Conservation (phyloP, 2,888 invertebrate genomes). For the Xanthia togata region DNA sequence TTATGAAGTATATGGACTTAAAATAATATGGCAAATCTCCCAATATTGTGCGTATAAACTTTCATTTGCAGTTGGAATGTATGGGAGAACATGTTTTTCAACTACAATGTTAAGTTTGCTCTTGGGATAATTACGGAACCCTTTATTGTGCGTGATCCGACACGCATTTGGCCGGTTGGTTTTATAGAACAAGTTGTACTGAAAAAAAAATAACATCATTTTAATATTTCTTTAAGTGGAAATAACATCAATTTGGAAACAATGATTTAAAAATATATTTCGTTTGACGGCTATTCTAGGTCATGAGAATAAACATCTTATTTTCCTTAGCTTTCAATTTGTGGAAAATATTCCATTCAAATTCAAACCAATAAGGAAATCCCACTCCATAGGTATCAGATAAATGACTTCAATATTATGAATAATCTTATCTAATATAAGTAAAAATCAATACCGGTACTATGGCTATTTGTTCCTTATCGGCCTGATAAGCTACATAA, state of each 20-base stretch:
- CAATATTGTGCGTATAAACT: too few species aligned
- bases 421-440: slow-evolving; percentile 37
- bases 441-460: slow-evolving; percentile 65
- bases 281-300: not conserved
- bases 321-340: not conserved
- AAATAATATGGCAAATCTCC: too few species aligned
- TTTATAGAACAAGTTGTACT: not conserved
- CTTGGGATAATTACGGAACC: too few species aligned
- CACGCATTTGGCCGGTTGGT: too few species aligned
- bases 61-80: too few species aligned
- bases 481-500: slow-evolving; percentile 35
- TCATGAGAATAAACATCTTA: not conserved
- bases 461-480: slow-evolving; percentile 58
- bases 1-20: too few species aligned
- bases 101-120: too few species aligned
- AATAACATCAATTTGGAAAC: not conserved
- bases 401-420: slow-evolving; percentile 6
- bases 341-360: not conserved
- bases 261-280: not conserved
- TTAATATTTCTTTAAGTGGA: not conserved
- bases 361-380: not conserved
- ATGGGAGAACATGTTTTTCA: too few species aligned
- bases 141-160: too few species aligned
- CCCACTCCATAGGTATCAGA: not conserved
- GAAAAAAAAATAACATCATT: not conserved